Evolutionary conservation across 2,888 invertebrate genomes (phyloP).

Genomic region (Tuberolachnus salignus): DNA sequence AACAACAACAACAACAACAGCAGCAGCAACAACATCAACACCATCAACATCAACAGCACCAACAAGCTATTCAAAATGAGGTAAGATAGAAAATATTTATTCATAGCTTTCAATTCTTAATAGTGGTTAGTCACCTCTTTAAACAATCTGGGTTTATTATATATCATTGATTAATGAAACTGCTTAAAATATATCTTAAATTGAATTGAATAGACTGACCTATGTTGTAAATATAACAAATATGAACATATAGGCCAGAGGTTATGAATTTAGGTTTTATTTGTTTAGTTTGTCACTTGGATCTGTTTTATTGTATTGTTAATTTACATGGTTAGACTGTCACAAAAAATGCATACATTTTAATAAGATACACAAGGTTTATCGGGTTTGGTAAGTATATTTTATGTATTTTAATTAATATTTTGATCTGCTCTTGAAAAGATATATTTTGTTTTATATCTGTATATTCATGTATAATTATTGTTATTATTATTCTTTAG

Average conservation of each 20-base stretch:
- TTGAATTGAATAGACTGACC: slow-evolving; percentile 38
- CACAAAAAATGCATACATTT: slow-evolving; percentile 28
- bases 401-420: slow-evolving; percentile 50
- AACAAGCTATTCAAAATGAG: slow-evolving; percentile 56
- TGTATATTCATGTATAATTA: slow-evolving; percentile 4
- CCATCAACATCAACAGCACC: slow-evolving; percentile 55
- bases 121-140: slow-evolving; percentile 28
- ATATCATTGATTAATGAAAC: slow-evolving; percentile 36
- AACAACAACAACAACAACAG: no score
- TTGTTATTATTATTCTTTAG: slow-evolving; percentile 20
- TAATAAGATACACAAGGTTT: slow-evolving; percentile 43
- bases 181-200: slow-evolving; percentile 48
- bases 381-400: slow-evolving; percentile 50
- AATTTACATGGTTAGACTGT: slow-evolving; percentile 45
- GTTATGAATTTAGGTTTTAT: slow-evolving; percentile 45
- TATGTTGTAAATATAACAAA: slow-evolving; percentile 49
- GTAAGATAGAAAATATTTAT: slow-evolving; percentile 43
- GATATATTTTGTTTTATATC: slow-evolving; percentile 33
- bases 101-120: slow-evolving; percentile 33
- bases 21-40: slow-evolving; percentile 48
- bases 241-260: slow-evolving; percentile 43
- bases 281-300: slow-evolving; percentile 42
- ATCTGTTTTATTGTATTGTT: slow-evolving; percentile 36
- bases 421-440: slow-evolving; percentile 48
- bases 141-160: slow-evolving; percentile 31